Evolutionary conservation across 2,113 vertebrate species (phyloP).

Genomic region (Poeciliopsis prolifica): DNA sequence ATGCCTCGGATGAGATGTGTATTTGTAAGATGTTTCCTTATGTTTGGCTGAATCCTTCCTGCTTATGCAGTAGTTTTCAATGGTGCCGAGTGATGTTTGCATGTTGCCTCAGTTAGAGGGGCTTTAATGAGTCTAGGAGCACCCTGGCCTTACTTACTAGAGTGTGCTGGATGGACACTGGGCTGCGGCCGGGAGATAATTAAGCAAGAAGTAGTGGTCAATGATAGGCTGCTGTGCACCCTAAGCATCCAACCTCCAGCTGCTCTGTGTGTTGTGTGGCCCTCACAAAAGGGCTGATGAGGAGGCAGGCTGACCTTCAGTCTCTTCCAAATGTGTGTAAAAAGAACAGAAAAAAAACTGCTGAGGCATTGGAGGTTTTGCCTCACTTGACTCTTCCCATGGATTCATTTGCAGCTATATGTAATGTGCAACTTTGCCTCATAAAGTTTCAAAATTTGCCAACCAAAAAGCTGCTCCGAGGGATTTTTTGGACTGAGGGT

Average conservation of each 20-base stretch:
- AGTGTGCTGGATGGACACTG: conserved; percentile 69
- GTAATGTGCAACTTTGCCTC: conserved; percentile 41
- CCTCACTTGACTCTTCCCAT: conserved; percentile 31
- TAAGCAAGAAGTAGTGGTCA: conserved; percentile 78
- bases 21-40: conserved; percentile 45
- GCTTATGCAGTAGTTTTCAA: conserved; percentile 53
- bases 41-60: conserved; percentile 43
- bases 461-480: conserved; percentile 51
- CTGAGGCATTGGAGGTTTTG: conserved; percentile 67
- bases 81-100: conserved; percentile 49
- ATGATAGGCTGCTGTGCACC: conserved; percentile 70
- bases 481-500: conserved; percentile 46
- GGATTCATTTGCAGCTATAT: conserved; percentile 51
- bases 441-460: conserved; percentile 65
- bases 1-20: conserved; percentile 34
- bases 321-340: conserved; percentile 65
- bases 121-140: conserved; percentile 76
- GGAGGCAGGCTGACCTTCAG: conserved; percentile 77
- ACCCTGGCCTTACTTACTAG: conserved; percentile 77
- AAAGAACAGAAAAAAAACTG: conserved; percentile 46
- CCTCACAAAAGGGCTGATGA: conserved; percentile 72
- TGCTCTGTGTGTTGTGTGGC: conserved; percentile 56
- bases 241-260: conserved; percentile 63
- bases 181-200: conserved; percentile 76
- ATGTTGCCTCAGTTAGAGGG: conserved; percentile 69